A percentile compares a stretch with the other conserved stretches of the same genome.
Conservation (phyloP, 1,140 invertebrate species). For the Agrypnia vestita region DNA sequence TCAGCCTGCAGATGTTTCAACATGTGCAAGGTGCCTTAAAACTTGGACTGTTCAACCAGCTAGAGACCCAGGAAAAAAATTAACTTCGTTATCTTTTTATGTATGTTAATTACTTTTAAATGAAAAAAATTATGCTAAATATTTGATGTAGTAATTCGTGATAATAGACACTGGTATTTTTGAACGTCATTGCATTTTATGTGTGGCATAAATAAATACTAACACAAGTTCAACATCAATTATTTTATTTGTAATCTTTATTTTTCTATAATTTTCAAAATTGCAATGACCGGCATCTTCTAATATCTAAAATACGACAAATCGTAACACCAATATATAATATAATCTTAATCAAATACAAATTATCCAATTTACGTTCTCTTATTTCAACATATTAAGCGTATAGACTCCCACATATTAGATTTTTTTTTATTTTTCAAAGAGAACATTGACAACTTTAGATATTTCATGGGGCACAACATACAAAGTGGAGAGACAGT, state of each 20-base stretch:
- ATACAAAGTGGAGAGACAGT: background rate
- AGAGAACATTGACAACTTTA: conserved; percentile 42
- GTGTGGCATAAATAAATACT: conserved; percentile 28
- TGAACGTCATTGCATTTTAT: background rate
- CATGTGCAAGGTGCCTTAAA: too few species aligned
- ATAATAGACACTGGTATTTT: too few species aligned
- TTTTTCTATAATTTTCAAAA: conserved; percentile 49
- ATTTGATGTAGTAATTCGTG: too few species aligned
- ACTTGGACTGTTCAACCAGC: too few species aligned
- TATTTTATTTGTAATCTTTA: conserved; percentile 26
- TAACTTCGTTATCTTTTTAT: too few species aligned
- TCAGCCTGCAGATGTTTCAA: too few species aligned
- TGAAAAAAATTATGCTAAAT: too few species aligned
- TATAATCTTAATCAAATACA: conserved; percentile 22
- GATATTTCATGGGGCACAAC: background rate
- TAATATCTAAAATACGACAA: conserved; percentile 38
- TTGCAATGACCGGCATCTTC: conserved; percentile 49
- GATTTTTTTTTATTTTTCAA: conserved; percentile 35
- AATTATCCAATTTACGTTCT: conserved; percentile 45
- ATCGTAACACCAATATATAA: conserved; percentile 26
- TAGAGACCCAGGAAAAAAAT: too few species aligned
- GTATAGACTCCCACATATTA: conserved; percentile 59
- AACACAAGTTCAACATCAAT: conserved; percentile 41
- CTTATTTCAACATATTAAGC: conserved; percentile 58
- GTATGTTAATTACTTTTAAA: too few species aligned